Conservation (phyloP, 2,113 vertebrate genomes). For the Laterallus jamaicensis region DNA sequence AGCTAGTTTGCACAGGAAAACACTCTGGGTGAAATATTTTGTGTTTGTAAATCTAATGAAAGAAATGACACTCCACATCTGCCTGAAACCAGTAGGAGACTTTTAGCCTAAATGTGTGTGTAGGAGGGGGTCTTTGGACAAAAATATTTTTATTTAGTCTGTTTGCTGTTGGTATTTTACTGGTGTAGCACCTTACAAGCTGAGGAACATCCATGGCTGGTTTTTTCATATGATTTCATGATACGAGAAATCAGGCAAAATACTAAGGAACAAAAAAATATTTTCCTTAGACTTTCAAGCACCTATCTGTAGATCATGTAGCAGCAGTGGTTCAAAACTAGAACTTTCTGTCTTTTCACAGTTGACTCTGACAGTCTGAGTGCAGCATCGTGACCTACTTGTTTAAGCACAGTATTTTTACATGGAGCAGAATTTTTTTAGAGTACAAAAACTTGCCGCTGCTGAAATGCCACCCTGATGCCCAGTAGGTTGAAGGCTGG, state of each 20-base stretch:
- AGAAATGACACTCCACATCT: background rate
- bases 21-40: background rate
- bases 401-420: background rate
- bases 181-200: background rate
- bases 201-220: background rate
- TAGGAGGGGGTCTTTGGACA: too few relatives aligned
- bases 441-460: background rate
- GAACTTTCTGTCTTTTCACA: background rate
- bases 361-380: background rate
- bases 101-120: background rate
- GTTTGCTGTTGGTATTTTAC: background rate
- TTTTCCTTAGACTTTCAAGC: background rate
- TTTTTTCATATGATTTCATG: background rate
- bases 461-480: background rate
- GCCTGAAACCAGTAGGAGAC: background rate
- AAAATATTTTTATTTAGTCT: background rate
- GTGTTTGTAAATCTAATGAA: background rate
- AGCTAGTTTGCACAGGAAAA: background rate
- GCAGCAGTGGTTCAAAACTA: background rate
- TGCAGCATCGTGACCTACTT: rapidly evolving
- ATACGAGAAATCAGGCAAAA: background rate
- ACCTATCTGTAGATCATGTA: background rate
- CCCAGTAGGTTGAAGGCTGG: background rate
- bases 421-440: background rate
- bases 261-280: background rate